phyloP scores from a whole-genome alignment of 2,113 vertebrate genomes.

The Raja brachyura region DNA sequence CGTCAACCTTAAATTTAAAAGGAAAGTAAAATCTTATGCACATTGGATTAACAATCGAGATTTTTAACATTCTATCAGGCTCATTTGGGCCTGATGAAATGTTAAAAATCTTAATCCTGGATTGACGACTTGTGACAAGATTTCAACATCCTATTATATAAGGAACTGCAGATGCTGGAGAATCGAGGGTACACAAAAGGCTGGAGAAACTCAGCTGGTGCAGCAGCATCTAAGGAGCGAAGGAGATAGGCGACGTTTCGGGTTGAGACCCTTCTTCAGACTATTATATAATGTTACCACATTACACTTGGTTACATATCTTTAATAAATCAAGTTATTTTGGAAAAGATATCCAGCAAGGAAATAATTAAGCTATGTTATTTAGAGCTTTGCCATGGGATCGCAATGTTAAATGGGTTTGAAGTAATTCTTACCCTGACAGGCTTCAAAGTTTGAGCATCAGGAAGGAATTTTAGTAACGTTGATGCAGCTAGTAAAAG shows the following conservation, averaged over 20 bases:
- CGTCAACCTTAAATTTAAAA: background rate
- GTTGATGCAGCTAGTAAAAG: slow-evolving; percentile 91
- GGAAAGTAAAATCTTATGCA: background rate
- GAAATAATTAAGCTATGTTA: background rate
- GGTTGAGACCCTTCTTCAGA: too few species aligned
- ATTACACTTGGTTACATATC: background rate
- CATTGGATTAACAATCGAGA: background rate
- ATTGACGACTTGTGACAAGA: background rate
- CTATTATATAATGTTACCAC: too few species aligned
- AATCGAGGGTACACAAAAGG: too few species aligned
- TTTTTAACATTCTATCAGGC: background rate
- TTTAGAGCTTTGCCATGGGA: background rate
- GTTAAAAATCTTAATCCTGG: background rate
- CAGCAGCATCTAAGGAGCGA: too few species aligned
- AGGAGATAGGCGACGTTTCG: too few species aligned
- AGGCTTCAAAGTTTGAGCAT: slow-evolving; percentile 90
- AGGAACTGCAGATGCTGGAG: too few species aligned
- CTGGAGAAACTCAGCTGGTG: too few species aligned
- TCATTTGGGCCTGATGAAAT: background rate
- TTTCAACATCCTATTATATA: background rate
- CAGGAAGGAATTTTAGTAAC: slow-evolving; percentile 92
- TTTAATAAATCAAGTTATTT: background rate
- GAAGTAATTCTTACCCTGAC: slow-evolving; percentile 63
- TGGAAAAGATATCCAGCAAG: background rate
- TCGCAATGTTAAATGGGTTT: background rate